Base-by-base conservation (phyloP, 2,113 vertebrate genomes). In the Motacilla alba region DNA sequence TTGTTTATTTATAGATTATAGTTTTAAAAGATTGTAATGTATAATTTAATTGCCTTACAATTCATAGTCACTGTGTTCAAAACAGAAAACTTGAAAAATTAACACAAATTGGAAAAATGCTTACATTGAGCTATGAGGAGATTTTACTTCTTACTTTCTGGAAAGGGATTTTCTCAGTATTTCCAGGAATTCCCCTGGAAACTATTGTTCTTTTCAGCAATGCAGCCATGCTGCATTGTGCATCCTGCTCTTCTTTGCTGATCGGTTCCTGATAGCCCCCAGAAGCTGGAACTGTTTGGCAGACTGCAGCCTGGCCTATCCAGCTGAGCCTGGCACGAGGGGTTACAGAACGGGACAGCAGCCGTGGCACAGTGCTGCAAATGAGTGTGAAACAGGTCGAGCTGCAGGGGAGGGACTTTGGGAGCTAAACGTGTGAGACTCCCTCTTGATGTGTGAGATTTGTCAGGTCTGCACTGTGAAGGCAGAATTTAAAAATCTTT, bases 381-480 rank as follows among this genome's bases (percentile, higher is more conserved):
- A 92, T 74, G 73, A 92, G 64, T 4, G 46, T 17, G 72, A 92
- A 56, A 70, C 11, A 20, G 68, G 80, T 47, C 1, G 9, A 88
- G 39, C 85, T 21, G 28, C 90, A 86, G 79, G 55, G 66, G 60
- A 74, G 33, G n/a, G 7, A 63, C 24, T 17, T 8, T 31, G 64
- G 91, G 66, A 83, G 33, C 16, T 30, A 31, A 83, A 83, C 0
- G 9, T 85, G 92, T 50, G 82, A 94, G 85, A 66, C 75, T 88
- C 78, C 70, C 50, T 52, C 76, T 90, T 22, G n/a, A 75, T 33
- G 89, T 87, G 94, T 59, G 76, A 95, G 76, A 92, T 92, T 93
- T 92, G 79, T 80, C 79, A 63, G 76, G 16, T 63, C 79, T 55
- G 59, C 55, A 28, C 44, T 46, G 44, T 19, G 53, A 84, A 91